Evolutionary conservation across 2,888 invertebrate genomes (phyloP), one percentile per base, ranked within the genome.

Genomic region (Catocala sponsa): DNA sequence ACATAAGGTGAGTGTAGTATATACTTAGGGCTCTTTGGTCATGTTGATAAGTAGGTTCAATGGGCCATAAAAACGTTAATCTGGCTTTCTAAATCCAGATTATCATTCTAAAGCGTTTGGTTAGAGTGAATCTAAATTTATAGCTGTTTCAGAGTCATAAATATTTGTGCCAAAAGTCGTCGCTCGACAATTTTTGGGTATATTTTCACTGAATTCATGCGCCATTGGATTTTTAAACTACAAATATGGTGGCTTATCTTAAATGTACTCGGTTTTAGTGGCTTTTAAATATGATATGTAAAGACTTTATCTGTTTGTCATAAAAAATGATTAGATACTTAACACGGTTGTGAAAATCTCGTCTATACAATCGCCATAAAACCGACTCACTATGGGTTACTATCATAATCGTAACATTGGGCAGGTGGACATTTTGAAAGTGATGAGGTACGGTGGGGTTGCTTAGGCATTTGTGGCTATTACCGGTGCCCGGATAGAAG

Each of bases 61-160:
- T 63, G 61, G 13, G 48, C 55, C 46, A 65, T 63, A 47, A 76
- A 55, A 50, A 54, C 44, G 35, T 46, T 47, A 42, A 77, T 57
- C 43, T 55, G 56, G 48, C 51, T 46, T 59, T 58, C 25, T 41
- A 56, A 50, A 59, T 56, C 50, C 46, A 57, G 59, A 65, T 72
- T 68, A 74, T 65, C 49, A 63, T 64, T 60, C 56, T 52, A 53
- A 56, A 63, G 51, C 58, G 49, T 33, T 57, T 66, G 41, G 59
- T 64, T 62, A 63, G 53, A 58, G 47, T 49, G 35, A 63, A 67
- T 57, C 48, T 47, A 65, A 48, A 74, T 74, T 65, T 66, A 77
- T 77, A 9, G 55, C 59, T 71, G 55, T 50, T 55, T 58, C 50
- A 69, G 25, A 49, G 54, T 51, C 44, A 68, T 73, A 47, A 62